These are phyloP conservation scores for Sceloporus undulatus DNA, from an alignment of 2,113 vertebrate species.

Conservation along the genomic window DNA sequence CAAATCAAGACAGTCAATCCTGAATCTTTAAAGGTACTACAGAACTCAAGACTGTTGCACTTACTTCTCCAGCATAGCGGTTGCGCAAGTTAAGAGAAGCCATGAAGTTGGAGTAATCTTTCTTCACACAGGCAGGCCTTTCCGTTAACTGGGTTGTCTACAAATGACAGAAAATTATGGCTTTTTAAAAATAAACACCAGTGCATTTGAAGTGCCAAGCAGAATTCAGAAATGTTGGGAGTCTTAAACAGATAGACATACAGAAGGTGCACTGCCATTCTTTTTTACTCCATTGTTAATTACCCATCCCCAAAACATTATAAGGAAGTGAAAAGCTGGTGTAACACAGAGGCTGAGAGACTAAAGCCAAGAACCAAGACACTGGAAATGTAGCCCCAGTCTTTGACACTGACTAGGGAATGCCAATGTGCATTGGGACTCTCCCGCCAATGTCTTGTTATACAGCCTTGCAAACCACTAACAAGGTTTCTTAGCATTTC, in stretches of 20 bases:
- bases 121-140: constrained; percentile 94
- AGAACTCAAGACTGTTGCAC: not conserved
- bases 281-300: not conserved
- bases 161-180: constrained; percentile 11
- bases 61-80: constrained; percentile 95
- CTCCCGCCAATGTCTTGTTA: too few species aligned
- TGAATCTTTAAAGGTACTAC: not conserved
- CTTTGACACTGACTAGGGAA: too few species aligned
- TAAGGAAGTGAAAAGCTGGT: too few species aligned
- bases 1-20: not conserved
- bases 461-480: too few species aligned
- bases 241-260: not conserved
- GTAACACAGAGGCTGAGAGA: too few species aligned
- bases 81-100: constrained; percentile 96
- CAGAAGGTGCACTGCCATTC: not conserved
- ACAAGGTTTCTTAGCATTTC: too few species aligned
- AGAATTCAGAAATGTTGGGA: not conserved
- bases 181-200: not conserved
- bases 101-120: constrained; percentile 99
- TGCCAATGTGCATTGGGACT: too few species aligned
- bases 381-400: too few species aligned
- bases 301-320: too few species aligned
- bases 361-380: not conserved
- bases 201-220: not conserved
- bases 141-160: constrained; percentile 93